These are phyloP conservation scores for Rutpela maculata DNA, from an alignment of 2,888 invertebrate genomes.

Conservation along the genomic window DNA sequence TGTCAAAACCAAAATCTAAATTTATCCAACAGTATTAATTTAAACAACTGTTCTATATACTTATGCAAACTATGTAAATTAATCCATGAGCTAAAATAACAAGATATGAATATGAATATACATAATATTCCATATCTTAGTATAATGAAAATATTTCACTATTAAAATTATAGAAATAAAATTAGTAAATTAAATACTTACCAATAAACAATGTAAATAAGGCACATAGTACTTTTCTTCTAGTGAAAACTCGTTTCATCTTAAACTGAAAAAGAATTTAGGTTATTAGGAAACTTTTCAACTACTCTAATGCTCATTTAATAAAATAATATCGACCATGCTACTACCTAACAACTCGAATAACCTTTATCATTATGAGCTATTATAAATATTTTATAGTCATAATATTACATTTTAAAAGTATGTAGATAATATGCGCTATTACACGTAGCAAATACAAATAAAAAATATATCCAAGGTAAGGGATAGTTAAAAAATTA, in stretches of 20 bases:
- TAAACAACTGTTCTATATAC: too few species aligned
- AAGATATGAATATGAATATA: background rate
- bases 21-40: too few species aligned
- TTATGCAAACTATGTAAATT: too few species aligned
- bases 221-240: conserved; percentile 48
- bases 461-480: conserved; percentile 4
- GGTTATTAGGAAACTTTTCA: background rate
- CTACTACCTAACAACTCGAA: background rate
- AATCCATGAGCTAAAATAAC: too few species aligned
- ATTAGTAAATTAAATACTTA: conserved; percentile 41
- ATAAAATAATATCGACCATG: background rate
- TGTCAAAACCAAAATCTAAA: too few species aligned
- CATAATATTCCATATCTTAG: background rate
- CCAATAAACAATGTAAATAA: conserved; percentile 44
- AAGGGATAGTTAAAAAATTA: background rate
- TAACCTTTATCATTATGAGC: background rate
- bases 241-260: conserved; percentile 51
- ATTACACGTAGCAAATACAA: background rate
- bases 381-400: conserved; percentile 16
- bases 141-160: background rate
- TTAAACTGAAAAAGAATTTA: conserved; percentile 45
- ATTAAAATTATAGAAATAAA: conserved; percentile 5
- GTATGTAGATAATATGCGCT: background rate
- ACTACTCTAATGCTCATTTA: background rate
- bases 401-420: background rate